phyloP scores from a whole-genome alignment of 1,140 invertebrate species.

The Brachionus sp. region DNA sequence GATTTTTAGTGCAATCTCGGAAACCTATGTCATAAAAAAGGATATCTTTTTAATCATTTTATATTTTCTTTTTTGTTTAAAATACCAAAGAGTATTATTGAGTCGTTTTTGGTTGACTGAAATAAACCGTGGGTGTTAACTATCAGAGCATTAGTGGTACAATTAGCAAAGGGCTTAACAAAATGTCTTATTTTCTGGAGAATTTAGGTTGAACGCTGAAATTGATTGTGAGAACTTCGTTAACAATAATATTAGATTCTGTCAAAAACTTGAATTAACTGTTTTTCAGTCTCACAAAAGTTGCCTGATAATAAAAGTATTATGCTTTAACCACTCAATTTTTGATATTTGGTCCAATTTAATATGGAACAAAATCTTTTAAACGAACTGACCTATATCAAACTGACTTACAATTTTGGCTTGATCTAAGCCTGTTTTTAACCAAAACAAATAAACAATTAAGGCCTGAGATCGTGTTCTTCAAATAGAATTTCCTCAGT shows the following conservation, averaged over 20 bases:
- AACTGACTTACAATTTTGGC: not conserved
- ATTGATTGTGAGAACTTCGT: not conserved
- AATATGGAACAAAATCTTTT: not conserved
- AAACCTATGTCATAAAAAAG: not conserved
- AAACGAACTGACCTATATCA: not conserved
- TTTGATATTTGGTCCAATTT: not conserved
- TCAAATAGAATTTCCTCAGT: not conserved
- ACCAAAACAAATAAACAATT: not conserved
- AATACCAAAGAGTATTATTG: not conserved
- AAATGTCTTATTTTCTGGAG: not conserved
- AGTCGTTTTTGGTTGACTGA: not conserved
- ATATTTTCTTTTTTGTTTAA: not conserved
- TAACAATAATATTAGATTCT: not conserved
- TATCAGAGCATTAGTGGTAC: not conserved
- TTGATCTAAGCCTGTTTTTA: not conserved
- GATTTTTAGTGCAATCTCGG: not conserved
- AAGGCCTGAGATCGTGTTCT: not conserved
- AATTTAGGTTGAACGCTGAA: not conserved
- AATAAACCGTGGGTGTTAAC: not conserved
- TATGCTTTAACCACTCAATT: not conserved
- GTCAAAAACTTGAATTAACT: not conserved
- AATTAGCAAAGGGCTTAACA: not conserved
- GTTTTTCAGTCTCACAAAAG: not conserved
- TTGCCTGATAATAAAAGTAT: not conserved
- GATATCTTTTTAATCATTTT: not conserved